A percentile compares a stretch with the other conserved stretches of the same genome.
Evolutionary conservation across 2,888 invertebrate genomes (phyloP).

Genomic region (Torymus aiolomorphi): DNA sequence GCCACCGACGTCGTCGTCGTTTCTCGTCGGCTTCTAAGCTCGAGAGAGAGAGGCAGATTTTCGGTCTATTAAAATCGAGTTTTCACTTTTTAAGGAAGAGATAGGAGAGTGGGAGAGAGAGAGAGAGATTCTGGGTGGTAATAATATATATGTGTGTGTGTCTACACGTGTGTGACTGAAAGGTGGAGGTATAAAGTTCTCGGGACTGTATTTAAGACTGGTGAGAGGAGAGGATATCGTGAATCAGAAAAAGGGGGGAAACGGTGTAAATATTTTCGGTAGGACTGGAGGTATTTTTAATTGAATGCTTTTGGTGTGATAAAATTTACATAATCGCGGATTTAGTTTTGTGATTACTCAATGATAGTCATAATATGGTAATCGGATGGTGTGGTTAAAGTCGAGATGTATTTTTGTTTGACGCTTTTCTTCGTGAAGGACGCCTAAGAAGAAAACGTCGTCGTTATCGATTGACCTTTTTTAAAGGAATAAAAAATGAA

Average conservation of each 20-base stretch:
- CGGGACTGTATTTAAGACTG: neutral
- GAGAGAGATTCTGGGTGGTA: neutral
- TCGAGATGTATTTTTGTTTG: too few species aligned
- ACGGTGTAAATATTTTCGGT: slow-evolving; percentile 19
- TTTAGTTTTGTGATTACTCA: slow-evolving; percentile 12
- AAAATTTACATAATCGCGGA: slow-evolving; percentile 34
- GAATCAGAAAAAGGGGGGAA: slow-evolving; percentile 14
- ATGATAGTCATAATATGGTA: slow-evolving; percentile 13
- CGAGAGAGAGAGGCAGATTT: slow-evolving; percentile 8
- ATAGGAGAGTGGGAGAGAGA: too few species aligned
- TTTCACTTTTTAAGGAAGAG: slow-evolving; percentile 39
- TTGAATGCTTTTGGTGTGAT: slow-evolving; percentile 12
- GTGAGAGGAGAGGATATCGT: neutral
- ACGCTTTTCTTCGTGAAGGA: too few species aligned
- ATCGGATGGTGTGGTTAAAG: too few species aligned
- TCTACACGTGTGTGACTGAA: neutral
- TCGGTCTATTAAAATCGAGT: slow-evolving; percentile 44
- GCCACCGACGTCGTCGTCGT: neutral
- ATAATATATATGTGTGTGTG: neutral
- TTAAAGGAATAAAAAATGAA: too few species aligned
- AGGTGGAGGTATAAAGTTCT: neutral
- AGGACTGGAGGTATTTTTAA: slow-evolving; percentile 12
- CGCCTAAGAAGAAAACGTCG: too few species aligned
- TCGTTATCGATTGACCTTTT: too few species aligned
- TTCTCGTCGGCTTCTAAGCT: slow-evolving; percentile 2